Base-by-base conservation (phyloP, 2,797 vertebrate genomes). In the Xenops minutus region DNA sequence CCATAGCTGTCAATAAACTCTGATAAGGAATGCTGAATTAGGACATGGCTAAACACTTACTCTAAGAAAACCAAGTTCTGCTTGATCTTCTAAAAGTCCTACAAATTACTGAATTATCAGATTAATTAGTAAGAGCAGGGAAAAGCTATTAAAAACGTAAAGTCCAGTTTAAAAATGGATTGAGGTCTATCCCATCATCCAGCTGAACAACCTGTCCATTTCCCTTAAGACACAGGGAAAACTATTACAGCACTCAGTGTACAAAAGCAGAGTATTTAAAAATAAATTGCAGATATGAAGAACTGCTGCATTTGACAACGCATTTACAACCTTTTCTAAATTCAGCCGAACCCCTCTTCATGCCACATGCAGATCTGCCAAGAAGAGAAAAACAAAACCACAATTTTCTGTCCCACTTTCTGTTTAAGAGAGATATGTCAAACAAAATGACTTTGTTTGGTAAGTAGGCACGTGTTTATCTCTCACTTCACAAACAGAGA, bases 151-250 rank as follows among this genome's bases (percentile, higher is more conserved):
- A 94, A 72, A 83, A 94, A 72, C 56, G 85, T 12, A 23, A 88
- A 63, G 54, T 89, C 62, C 73, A 59, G 80, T 93, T 93, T 93
- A 96, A 95, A 97, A 96, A 95, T 92, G 88, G 95, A 93, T 86
- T 63, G 89, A 96, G 82, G 89, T 94, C 76, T 93, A 69, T 93
- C 76, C 71, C 76, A 73, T 92, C 64, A 88, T 85, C 80, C 95
- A 93, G 80, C 77, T 86, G 92, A 94, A 91, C 78, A 93, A 37
- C 24, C 75, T 89, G 54, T 67, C 58, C 62, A 55, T 92, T 80
- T 93, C 94, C 88, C 92, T 66, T 23, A 92, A 88, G 94, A 64
- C 71, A 86, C 24, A 12, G 20, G 8, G 44, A 77, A 58, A 62
- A 51, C 72, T 85, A 72, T 61, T 49, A 73, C 49, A 83, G 61